A percentile compares a stretch with the other conserved stretches of the same genome.
phyloP scores from a whole-genome alignment of 2,113 vertebrate genomes.

The Accipiter virgatus region DNA sequence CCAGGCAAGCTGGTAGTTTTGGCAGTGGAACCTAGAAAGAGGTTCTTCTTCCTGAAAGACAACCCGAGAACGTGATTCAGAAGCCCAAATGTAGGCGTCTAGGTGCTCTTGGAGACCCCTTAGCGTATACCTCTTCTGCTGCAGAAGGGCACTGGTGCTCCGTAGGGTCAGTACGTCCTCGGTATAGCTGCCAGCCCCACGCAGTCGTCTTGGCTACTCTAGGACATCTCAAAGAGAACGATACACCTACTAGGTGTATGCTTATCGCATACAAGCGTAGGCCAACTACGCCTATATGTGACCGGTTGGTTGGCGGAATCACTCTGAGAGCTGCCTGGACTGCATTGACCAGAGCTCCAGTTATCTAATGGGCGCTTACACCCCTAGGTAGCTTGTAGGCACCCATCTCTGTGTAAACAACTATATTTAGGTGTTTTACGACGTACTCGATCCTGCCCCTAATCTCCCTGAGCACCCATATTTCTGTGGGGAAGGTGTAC shows the following conservation, averaged over 20 bases:
- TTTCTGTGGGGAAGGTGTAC: background rate
- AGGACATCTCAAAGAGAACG: background rate
- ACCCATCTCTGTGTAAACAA: background rate
- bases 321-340: background rate
- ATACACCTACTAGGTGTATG: background rate
- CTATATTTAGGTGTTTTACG: background rate
- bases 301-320: background rate
- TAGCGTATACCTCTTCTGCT: background rate
- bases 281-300: background rate
- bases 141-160: background rate
- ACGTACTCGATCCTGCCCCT: background rate
- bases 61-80: background rate
- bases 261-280: background rate
- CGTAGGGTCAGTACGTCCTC: rapidly evolving
- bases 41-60: background rate
- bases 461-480: background rate
- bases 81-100: background rate
- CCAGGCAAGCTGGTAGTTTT: background rate
- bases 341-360: background rate
- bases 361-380: background rate
- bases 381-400: background rate
- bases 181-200: background rate
- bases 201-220: background rate
- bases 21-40: background rate
- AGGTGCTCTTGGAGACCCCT: background rate